Evolutionary conservation across 2,888 invertebrate species (phyloP), one percentile per base, ranked within the genome.

Genomic region (Euproctis similis): DNA sequence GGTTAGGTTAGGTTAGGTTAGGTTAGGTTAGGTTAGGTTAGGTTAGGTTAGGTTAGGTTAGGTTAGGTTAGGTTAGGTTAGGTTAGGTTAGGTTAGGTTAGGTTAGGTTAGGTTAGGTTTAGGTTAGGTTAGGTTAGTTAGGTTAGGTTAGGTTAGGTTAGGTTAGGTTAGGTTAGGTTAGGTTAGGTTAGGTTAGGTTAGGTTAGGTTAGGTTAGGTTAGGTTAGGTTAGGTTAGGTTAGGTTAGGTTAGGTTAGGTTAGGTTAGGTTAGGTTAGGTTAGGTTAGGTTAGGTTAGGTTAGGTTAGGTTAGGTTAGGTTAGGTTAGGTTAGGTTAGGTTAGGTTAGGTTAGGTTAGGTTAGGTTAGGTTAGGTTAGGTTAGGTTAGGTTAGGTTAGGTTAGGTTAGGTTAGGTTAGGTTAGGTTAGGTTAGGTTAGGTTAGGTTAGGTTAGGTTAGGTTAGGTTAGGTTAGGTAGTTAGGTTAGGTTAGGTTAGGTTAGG

Each of bases 141-240:
- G 31, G 31, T 36, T 31, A 31, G 36, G 31, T 36, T 31, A 31
- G 36, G 31, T 36, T 31, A 14, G 14, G n/a, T n/a, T n/a, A n/a
- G n/a, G n/a, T n/a, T n/a, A n/a, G n/a, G n/a, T n/a, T n/a, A n/a
- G n/a, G n/a, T n/a, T n/a, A n/a, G n/a, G n/a, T n/a, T n/a, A n/a
- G n/a, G n/a, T n/a, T n/a, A n/a, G n/a, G n/a, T n/a, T n/a, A n/a
- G n/a, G n/a, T n/a, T n/a, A n/a, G n/a, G n/a, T n/a, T n/a, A n/a
- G n/a, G n/a, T n/a, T n/a, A 30, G 35, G 31, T 39, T 36, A 33
- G 35, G 33, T 39, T 39, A 36, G 35, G 35, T 39, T 39, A 36
- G 35, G 35, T 39, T 39, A 35, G 34, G 34, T 38, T 29, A 24
- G 29, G 29, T 32, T 32, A 32, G 32, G 32, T 30, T 32, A 32